phyloP scores from a whole-genome alignment of 2,888 invertebrate species.

The Helicoverpa assulta region DNA sequence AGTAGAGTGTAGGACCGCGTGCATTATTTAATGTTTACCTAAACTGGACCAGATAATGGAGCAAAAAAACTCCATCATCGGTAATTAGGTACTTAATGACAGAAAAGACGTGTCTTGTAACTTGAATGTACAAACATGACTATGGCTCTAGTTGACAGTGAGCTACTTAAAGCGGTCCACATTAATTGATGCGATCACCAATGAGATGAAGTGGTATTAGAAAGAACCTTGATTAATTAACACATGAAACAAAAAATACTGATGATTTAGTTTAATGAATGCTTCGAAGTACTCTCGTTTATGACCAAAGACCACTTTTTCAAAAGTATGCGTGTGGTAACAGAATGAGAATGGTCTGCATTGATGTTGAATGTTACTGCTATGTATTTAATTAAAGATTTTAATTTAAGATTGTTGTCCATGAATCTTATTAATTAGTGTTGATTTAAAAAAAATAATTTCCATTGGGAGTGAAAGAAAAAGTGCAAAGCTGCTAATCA shows the following conservation, averaged over 20 bases:
- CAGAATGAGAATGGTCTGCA: conserved; percentile 43
- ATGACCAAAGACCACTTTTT: conserved; percentile 40
- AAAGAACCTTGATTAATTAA: conserved; percentile 31
- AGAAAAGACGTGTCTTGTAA: conserved; percentile 18
- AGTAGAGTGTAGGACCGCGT: conserved; percentile 8
- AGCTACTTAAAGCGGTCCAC: conserved; percentile 14
- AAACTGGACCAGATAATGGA: conserved; percentile 40
- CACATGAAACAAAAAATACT: conserved; percentile 26
- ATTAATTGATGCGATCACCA: conserved; percentile 47
- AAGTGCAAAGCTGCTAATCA: conserved; percentile 24
- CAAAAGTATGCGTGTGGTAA: conserved; percentile 25
- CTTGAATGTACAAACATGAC: conserved; percentile 11
- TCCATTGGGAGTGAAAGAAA: conserved; percentile 25
- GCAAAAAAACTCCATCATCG: conserved; percentile 30
- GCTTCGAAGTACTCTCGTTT: conserved; percentile 12
- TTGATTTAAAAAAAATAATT: conserved; percentile 25
- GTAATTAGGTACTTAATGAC: conserved; percentile 15
- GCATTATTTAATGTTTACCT: conserved; percentile 48
- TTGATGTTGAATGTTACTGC: conserved; percentile 25
- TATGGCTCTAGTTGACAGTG: conserved; percentile 5
- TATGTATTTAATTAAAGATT: conserved; percentile 45
- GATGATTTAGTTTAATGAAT: conserved; percentile 37
- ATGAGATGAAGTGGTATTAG: conserved; percentile 23
- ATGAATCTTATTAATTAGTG: conserved; percentile 45
- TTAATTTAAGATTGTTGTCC: conserved; percentile 42